Percentiles rank a stretch among this genome's conserved stretches.
These are phyloP conservation scores for Cephus pulcher DNA, from an alignment of 2,888 invertebrate species.

Conservation along the genomic window DNA sequence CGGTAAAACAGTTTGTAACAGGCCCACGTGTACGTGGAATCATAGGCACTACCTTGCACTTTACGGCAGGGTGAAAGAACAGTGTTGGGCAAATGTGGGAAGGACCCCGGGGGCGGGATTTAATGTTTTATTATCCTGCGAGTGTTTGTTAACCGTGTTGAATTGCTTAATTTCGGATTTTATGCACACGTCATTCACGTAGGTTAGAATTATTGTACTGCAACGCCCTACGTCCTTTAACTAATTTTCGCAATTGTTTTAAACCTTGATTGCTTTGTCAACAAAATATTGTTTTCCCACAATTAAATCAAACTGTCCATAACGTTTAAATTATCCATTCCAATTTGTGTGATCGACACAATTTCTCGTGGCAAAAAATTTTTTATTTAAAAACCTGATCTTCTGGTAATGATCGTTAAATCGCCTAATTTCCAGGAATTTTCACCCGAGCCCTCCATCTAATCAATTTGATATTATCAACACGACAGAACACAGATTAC, in stretches of 20 bases:
- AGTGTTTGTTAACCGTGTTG: conserved; percentile 47
- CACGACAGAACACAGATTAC: neutral
- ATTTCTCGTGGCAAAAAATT: neutral
- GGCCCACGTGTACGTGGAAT: neutral
- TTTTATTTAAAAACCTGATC: neutral
- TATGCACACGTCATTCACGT: conserved; percentile 41
- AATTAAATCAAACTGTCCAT: neutral
- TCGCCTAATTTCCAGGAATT: neutral
- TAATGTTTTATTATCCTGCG: conserved; percentile 46
- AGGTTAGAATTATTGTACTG: conserved; percentile 40
- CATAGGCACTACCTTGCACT: neutral
- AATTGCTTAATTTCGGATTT: conserved; percentile 57
- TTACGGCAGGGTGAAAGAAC: neutral
- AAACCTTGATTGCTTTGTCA: neutral
- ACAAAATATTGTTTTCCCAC: neutral
- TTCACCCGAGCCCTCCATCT: neutral
- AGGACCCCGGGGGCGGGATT: conserved; percentile 25
- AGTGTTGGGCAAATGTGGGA: conserved; percentile 11
- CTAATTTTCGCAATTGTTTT: neutral
- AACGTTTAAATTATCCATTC: too few species aligned
- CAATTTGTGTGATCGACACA: too few species aligned
- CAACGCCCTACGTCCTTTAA: conserved; percentile 20
- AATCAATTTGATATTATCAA: neutral
- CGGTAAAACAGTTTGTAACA: conserved; percentile 5
- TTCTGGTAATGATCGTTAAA: neutral